Conservation (phyloP, 2,113 vertebrate genomes). For the Porphyrio hochstetteri region DNA sequence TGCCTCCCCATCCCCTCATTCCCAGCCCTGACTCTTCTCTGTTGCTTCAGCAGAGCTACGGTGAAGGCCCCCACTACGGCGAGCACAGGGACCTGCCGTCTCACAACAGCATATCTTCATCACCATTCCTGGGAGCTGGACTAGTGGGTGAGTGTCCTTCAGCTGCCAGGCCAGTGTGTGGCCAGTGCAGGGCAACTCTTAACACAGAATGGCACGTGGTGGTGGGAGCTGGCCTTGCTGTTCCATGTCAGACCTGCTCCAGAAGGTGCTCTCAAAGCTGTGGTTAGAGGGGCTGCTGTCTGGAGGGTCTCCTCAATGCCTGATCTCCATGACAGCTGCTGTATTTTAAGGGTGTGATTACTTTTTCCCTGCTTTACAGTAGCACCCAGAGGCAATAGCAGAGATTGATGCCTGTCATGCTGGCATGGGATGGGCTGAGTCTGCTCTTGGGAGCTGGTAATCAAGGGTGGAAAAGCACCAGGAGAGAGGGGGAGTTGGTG, state of each 20-base stretch:
- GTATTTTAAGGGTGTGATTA: fast-evolving
- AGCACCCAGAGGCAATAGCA: background rate
- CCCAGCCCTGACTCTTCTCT: fast-evolving
- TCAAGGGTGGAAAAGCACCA: background rate
- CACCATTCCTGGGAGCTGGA: conserved; percentile 89
- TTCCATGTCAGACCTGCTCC: background rate
- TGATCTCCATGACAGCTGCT: fast-evolving
- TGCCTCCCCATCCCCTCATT: fast-evolving
- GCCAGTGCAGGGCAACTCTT: background rate
- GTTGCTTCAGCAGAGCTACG: conserved; percentile 79
- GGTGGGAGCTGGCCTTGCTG: fast-evolving
- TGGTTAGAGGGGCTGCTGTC: background rate
- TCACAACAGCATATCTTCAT: conserved; percentile 76
- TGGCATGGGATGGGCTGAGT: background rate
- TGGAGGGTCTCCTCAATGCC: background rate
- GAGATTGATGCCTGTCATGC: fast-evolving
- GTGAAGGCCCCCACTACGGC: conserved; percentile 86
- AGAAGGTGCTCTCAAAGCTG: background rate
- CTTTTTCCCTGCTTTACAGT: background rate
- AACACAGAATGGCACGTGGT: fast-evolving
- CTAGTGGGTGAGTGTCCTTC: conserved; percentile 83
- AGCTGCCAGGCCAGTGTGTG: fast-evolving
- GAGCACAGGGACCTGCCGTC: conserved; percentile 87
- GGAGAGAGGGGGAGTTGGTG: background rate
- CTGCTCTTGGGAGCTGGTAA: background rate